These are phyloP conservation scores for Girardinichthys multiradiatus DNA, from an alignment of 2,113 vertebrate genomes.

Conservation along the genomic window DNA sequence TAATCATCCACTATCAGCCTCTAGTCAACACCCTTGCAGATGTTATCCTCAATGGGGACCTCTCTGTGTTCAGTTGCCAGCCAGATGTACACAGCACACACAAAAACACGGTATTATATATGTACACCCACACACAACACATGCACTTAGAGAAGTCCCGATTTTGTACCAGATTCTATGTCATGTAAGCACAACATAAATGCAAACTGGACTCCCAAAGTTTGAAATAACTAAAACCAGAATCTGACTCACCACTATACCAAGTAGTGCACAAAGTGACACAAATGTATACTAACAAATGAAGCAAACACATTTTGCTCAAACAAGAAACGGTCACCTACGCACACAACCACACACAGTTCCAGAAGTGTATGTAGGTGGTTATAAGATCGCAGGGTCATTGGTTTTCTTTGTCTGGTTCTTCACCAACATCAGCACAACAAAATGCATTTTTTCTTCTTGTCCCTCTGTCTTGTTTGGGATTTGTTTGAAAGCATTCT, in stretches of 20 bases:
- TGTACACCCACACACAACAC: slow-evolving; percentile 41
- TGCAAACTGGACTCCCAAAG: not conserved
- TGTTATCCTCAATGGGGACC: slow-evolving; percentile 95
- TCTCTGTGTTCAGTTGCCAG: slow-evolving; percentile 87
- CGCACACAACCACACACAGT: slow-evolving; percentile 5
- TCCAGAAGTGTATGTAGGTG: slow-evolving; percentile 35
- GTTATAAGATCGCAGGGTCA: slow-evolving; percentile 46
- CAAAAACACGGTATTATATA: slow-evolving; percentile 84
- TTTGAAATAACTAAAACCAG: not conserved
- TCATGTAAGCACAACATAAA: not conserved
- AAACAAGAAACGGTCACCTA: slow-evolving; percentile 28
- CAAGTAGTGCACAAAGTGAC: not conserved
- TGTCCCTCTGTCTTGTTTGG: slow-evolving; percentile 7
- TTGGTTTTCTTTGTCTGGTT: slow-evolving; percentile 51
- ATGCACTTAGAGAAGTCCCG: slow-evolving; percentile 10
- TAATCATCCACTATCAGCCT: slow-evolving; percentile 95
- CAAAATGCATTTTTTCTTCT: slow-evolving; percentile 5
- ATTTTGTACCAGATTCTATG: not conserved
- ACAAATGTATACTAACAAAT: not conserved
- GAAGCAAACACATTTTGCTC: slow-evolving; percentile 3
- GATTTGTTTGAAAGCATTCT: not conserved
- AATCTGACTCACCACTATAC: not conserved
- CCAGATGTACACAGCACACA: slow-evolving; percentile 82
- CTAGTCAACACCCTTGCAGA: slow-evolving; percentile 93
- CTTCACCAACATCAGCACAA: slow-evolving; percentile 49